These are phyloP conservation scores for Amyelois transitella DNA, from an alignment of 1,140 invertebrate species.

Conservation along the genomic window DNA sequence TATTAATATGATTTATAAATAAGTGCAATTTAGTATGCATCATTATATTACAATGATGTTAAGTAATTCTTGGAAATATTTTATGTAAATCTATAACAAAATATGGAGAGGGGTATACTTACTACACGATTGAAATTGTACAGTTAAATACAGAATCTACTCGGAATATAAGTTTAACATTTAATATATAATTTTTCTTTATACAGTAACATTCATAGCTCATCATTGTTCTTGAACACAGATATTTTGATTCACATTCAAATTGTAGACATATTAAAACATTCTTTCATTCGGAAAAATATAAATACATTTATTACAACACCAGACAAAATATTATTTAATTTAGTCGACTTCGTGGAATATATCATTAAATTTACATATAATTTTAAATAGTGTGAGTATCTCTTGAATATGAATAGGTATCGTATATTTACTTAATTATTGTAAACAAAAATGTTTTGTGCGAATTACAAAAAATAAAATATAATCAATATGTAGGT, in stretches of 20 bases:
- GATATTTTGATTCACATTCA: conserved; percentile 56
- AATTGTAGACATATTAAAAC: conserved; percentile 60
- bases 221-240: conserved; percentile 59
- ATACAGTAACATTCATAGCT: conserved; percentile 56
- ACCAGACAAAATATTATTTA: conserved; percentile 57
- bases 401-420: conserved; percentile 29
- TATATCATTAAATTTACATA: conserved; percentile 41
- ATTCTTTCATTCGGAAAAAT: conserved; percentile 55
- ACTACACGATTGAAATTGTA: neutral
- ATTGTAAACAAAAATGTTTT: conserved; percentile 39
- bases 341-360: conserved; percentile 29
- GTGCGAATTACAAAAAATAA: conserved; percentile 50
- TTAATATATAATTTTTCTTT: conserved; percentile 33
- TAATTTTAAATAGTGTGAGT: conserved; percentile 40
- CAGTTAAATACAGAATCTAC: neutral
- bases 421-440: conserved; percentile 11
- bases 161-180: conserved; percentile 22
- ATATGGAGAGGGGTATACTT: neutral
- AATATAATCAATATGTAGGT: neutral
- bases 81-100: neutral
- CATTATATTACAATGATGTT: neutral
- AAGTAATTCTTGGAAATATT: neutral
- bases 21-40: neutral
- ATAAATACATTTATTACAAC: conserved; percentile 50
- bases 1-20: neutral